Evolutionary conservation across 2,113 vertebrate genomes (phyloP), one percentile per base, ranked within the genome.

Genomic region (Tachysurus fulvidraco): DNA sequence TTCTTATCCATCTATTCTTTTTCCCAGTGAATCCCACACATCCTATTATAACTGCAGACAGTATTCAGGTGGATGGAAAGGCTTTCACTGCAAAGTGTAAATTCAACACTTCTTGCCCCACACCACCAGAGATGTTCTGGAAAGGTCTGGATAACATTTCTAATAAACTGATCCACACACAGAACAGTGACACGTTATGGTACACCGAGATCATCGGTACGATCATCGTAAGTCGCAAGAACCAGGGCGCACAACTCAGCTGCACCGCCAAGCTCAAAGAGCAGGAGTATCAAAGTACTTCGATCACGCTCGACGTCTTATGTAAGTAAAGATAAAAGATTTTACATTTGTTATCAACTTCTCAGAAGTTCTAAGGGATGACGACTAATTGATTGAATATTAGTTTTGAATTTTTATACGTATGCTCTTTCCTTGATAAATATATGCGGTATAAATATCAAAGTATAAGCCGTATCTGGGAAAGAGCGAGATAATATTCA

Each of bases 51-150:
- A 57, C 73, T 0, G 71, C 88, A 4, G 52, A 83, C 46, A 62
- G 44, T 14, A 0, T n/a, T 11, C 87, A 89, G 6, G 13, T 82
- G 36, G 89, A 88, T 23, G 90, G 90, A 12, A 71, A 81, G 0
- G 12, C 28, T 3, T 90, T 93, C 54, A 76, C 64, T 7, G 85
- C 74, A 25, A 85, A 76, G 36, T 93, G 92, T 62, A 88, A 73
- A 6, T 7, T 91, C 60, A 62, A 0, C 3, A 59, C 88, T 73
- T 89, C 91, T 60, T 93, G 92, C 52, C 90, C 90, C 12, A 41
- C 25, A 14, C 83, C 90, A 23, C 93, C 91, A 4, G 81, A 73
- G 16, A 52, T 93, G 41, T 3, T 28, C 0, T 93, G 91, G 92
- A 11, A 9, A 0, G 28, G 4, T 3, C 9, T 85, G 62, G 28